Evolutionary conservation across 2,113 vertebrate species (phyloP).

Genomic region (Charadrius vociferus): DNA sequence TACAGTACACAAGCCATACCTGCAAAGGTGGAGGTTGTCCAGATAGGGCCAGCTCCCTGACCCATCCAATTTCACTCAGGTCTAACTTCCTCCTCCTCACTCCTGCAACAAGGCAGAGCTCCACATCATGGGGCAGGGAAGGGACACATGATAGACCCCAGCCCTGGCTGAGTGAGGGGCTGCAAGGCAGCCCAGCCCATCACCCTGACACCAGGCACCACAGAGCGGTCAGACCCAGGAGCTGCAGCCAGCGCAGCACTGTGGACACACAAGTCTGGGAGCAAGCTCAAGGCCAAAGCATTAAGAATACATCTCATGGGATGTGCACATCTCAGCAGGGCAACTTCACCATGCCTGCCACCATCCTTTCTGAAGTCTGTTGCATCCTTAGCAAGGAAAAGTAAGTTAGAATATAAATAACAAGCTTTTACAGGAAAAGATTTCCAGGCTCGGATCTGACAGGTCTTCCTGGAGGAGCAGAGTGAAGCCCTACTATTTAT

Average conservation of each 20-base stretch:
- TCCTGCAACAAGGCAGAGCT: not conserved
- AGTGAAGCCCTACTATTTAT: not conserved
- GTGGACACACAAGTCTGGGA: not conserved
- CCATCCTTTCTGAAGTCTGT: not conserved
- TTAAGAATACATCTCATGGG: fast-evolving
- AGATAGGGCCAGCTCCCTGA: not conserved
- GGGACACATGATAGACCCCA: not conserved
- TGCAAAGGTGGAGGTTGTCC: not conserved
- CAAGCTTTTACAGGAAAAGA: not conserved
- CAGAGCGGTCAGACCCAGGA: not conserved
- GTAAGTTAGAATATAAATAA: not conserved
- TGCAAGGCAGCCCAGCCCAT: not conserved
- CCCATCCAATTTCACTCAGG: not conserved
- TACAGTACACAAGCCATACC: not conserved
- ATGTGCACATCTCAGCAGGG: not conserved
- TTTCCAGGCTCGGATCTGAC: not conserved
- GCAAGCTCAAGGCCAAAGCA: not conserved
- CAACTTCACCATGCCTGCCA: not conserved
- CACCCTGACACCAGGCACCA: not conserved
- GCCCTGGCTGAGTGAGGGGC: not conserved
- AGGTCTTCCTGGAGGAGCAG: not conserved
- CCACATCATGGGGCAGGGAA: fast-evolving
- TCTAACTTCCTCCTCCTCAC: not conserved
- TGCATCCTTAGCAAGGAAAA: not conserved
- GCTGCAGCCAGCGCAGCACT: not conserved